phyloP scores from a whole-genome alignment of 1,140 invertebrate genomes.

The Pissodes strobi region DNA sequence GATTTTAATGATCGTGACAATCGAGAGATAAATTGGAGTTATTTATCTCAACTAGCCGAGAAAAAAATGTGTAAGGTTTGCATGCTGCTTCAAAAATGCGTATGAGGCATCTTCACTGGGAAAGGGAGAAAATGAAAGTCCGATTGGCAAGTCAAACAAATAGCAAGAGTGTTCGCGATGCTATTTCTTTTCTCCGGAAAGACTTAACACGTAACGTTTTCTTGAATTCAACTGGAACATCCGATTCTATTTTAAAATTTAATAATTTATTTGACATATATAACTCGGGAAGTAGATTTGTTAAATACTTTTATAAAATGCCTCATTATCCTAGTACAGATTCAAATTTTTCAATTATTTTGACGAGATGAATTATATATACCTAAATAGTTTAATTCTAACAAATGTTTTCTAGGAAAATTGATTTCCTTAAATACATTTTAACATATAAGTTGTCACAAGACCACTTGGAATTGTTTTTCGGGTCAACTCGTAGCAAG shows the following conservation, averaged over 20 bases:
- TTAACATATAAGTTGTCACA: no score
- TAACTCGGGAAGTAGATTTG: no score
- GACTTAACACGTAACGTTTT: neutral
- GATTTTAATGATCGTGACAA: neutral
- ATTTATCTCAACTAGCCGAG: conserved; percentile 7
- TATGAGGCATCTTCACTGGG: conserved; percentile 23
- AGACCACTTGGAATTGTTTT: no score
- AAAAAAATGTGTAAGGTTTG: conserved; percentile 20
- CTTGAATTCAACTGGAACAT: neutral
- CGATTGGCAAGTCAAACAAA: conserved; percentile 23
- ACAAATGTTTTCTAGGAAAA: no score
- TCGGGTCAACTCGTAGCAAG: no score
- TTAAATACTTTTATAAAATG: no score
- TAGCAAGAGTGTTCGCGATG: conserved; percentile 27
- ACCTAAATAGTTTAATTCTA: no score
- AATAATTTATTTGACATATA: no score
- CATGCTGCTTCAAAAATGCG: conserved; percentile 21
- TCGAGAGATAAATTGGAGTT: conserved; percentile 13
- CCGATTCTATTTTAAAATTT: conserved; percentile 7
- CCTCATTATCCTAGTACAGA: no score
- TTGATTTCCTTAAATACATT: no score
- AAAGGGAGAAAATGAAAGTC: conserved; percentile 30
- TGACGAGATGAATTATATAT: no score
- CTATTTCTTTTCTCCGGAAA: conserved; percentile 11
- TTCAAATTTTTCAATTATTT: no score